Evolutionary conservation across 37 sponge, comb jelly and placozoan genomes (phyloP).

Genomic region (Tethya wilhelma): DNA sequence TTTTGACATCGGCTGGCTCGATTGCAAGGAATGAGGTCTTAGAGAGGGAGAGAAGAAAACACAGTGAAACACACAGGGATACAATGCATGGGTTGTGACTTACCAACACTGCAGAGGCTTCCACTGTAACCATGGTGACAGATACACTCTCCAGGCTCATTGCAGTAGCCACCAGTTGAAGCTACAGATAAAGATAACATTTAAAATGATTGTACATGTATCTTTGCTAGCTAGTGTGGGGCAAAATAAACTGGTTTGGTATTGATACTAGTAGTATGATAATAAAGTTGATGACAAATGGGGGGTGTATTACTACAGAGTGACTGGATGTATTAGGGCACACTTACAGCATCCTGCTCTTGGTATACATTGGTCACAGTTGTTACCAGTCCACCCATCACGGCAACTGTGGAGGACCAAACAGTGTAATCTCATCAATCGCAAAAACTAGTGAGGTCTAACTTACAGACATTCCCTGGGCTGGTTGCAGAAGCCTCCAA

Average conservation of each 20-base stretch:
- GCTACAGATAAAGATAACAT: not conserved
- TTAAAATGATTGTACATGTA: too few species aligned
- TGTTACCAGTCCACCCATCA: not conserved
- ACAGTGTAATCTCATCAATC: not conserved
- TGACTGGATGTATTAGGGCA: too few species aligned
- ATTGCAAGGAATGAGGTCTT: not conserved
- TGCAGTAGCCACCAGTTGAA: constrained; percentile 2
- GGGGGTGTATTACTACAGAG: too few species aligned
- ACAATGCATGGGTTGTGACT: too few species aligned
- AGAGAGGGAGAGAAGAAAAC: too few species aligned
- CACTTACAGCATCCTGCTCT: constrained; percentile 1
- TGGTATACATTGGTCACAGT: not conserved
- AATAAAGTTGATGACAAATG: too few species aligned
- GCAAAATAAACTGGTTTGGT: too few species aligned
- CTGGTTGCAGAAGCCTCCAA: constrained; percentile 8
- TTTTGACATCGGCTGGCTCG: constrained; percentile 7
- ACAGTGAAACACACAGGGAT: not conserved
- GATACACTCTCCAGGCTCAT: constrained; percentile 8
- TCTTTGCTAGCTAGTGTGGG: too few species aligned
- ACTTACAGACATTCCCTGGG: constrained; percentile 4
- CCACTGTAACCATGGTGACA: constrained; percentile 40
- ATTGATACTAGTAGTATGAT: too few species aligned
- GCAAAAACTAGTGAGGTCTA: not conserved
- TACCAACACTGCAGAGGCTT: not conserved
- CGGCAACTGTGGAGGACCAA: not conserved